These are phyloP conservation scores for Microtus pennsylvanicus DNA, from an alignment of 2,113 vertebrate genomes.

Conservation along the genomic window DNA sequence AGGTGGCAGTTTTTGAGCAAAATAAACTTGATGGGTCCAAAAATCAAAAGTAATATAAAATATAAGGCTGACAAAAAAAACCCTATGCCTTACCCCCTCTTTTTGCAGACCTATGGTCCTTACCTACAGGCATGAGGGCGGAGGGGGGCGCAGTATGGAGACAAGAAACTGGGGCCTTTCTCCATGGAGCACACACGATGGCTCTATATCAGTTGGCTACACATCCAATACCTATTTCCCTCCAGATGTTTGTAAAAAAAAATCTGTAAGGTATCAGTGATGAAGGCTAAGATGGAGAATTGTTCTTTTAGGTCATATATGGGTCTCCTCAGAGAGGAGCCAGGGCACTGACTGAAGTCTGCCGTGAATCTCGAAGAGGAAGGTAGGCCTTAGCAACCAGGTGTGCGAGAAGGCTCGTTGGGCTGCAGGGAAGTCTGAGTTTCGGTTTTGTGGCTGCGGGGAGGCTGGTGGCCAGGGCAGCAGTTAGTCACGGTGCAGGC, in stretches of 20 bases:
- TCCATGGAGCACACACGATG: fast-evolving
- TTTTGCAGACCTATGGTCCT: neutral
- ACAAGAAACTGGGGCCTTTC: neutral
- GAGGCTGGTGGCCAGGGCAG: slow-evolving; percentile 67
- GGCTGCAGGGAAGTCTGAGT: slow-evolving; percentile 32
- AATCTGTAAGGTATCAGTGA: neutral
- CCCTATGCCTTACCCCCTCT: neutral
- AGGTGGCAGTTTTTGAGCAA: neutral
- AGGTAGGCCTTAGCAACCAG: neutral
- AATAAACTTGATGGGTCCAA: neutral
- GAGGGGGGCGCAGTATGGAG: too few relatives aligned
- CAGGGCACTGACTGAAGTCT: neutral
- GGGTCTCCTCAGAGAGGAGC: neutral
- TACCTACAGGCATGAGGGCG: fast-evolving
- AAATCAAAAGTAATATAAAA: too few relatives aligned
- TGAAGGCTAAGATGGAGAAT: neutral
- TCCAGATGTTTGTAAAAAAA: neutral
- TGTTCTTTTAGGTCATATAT: fast-evolving
- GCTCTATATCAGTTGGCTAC: neutral
- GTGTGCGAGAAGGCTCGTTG: neutral
- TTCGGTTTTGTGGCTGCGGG: slow-evolving; percentile 66
- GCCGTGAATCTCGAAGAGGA: neutral
- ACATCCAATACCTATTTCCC: neutral
- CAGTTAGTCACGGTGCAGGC: slow-evolving; percentile 77
- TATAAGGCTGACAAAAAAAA: neutral